Base-by-base conservation (phyloP, 2,888 invertebrate species). In the Caenorhabditis imperialis region DNA sequence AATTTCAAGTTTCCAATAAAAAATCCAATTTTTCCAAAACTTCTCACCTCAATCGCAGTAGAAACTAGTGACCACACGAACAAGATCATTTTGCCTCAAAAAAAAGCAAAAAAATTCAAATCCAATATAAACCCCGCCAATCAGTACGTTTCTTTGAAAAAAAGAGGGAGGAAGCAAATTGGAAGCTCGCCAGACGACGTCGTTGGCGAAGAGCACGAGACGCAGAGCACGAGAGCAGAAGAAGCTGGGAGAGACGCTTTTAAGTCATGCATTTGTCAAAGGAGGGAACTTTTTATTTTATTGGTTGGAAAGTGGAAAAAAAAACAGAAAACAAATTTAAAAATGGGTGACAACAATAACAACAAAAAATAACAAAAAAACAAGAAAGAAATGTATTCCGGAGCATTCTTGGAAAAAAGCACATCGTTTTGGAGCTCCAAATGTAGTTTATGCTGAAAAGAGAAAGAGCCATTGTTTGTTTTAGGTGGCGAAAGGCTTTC, bases 31-130 rank as follows among this genome's bases (percentile, higher is more conserved):
- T 12, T 12, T 5, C 16, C 12, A 45, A 45, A 7, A 18, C 20
- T 5, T 20, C 22, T 20, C 45, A 77, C 73, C 62, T 80, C 80
- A 16, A 77, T 74, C 14, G 75, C 76, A 23, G 81, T 76, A 16
- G 79, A 79, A 25, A 85, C 80, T 54, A 86, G 70, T 57, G 86
- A 85, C 85, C 84, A 86, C 7, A 82, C 84, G 55, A 86, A 80
- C 20, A 85, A 77, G 23, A 86, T 81, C 86, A 86, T 85, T 37
- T 10, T 10, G 30, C 30, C 30, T 30, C 6, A 40, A 40, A 35
- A 10, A 16, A n/a, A n/a, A n/a, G n/a, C n/a, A n/a, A n/a, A n/a
- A n/a, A n/a, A n/a, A n/a, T n/a, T n/a, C n/a, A n/a, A n/a, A n/a
- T n/a, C n/a, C n/a, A n/a, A n/a, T n/a, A n/a, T n/a, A n/a, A n/a